Conservation (phyloP, 1,140 invertebrate species). For the Drosophila obscura region DNA sequence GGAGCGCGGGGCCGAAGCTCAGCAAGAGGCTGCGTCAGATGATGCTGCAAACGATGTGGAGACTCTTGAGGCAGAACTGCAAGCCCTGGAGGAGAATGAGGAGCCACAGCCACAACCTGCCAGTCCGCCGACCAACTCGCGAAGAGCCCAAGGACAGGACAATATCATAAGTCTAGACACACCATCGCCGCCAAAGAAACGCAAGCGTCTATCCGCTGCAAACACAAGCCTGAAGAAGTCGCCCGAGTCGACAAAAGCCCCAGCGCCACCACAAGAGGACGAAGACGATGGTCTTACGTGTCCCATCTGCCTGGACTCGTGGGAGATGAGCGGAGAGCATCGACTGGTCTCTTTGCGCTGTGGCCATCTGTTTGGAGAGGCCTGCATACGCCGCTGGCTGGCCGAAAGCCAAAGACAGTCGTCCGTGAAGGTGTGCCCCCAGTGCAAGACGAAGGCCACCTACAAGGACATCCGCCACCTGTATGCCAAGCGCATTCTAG, state of each 20-base stretch:
- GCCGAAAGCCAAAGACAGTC: constrained; percentile 78
- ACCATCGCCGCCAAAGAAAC: constrained; percentile 73
- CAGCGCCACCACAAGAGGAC: constrained; percentile 62
- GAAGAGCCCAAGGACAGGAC: background rate
- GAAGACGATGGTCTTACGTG: constrained; percentile 89
- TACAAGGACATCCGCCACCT: constrained; percentile 90
- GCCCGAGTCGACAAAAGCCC: constrained; percentile 17
- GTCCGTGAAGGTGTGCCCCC: constrained; percentile 89
- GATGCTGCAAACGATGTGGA: too few relatives aligned
- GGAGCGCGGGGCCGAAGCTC: too few relatives aligned
- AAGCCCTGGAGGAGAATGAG: background rate
- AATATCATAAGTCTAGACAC: constrained; percentile 41
- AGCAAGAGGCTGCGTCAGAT: too few relatives aligned
- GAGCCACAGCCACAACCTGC: background rate
- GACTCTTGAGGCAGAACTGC: background rate
- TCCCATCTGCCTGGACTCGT: constrained; percentile 93
- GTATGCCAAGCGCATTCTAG: constrained; percentile 87
- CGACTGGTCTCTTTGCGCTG: constrained; percentile 92
- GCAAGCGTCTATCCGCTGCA: constrained; percentile 52
- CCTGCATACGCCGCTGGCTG: constrained; percentile 93
- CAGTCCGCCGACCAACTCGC: constrained; percentile 15
- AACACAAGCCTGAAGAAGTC: background rate
- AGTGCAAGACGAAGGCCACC: constrained; percentile 92
- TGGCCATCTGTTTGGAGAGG: constrained; percentile 95
- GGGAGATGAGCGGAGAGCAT: constrained; percentile 94